Evolutionary conservation across 92 coral and sea anemone species (phyloP), one percentile per base, ranked within the genome.

Genomic region (Porites rus): DNA sequence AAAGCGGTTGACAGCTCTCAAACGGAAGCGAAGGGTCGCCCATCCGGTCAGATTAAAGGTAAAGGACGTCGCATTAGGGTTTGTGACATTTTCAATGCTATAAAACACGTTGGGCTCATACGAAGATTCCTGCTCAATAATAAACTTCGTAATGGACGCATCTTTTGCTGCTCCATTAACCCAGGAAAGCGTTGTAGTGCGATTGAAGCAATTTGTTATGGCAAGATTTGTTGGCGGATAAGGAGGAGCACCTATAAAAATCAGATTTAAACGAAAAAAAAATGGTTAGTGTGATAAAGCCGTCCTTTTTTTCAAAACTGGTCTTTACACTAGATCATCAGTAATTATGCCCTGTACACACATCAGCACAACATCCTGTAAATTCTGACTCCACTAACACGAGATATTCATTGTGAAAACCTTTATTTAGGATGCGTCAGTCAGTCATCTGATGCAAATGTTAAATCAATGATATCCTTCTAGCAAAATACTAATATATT

Each of bases 1-100:
- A 75, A 94, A 72, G 13, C 80, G 80, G 78, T 93, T 96, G 10
- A 91, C 89, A 25, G 99, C 96, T 65, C 95, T 83, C 79, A 96
- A 76, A 2, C 98, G 91, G 81, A 96, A 96, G n/a, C 93, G 90
- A 72, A 94, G 83, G 19, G 65, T 51, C 3, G 98, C 92, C 88
- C 90, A 89, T 7, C 94, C 86, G 50, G 99, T 89, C 10, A 96
- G 91, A 2, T 84, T 38, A 7, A 88, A 65, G 8, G 58, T 21
- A 11, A 74, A 59, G 5, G 88, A 72, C 11, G 88, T 90, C 1
- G 56, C 79, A 46, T 70, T 78, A 13, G 91, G 88, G 58, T 94
- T 73, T 59, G 90, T 84, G 18, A 94, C 93, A 60, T 87, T 90
- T 43, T 51, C 85, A 66, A 89, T 69, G 6, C 81, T 22, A 14